Base-by-base conservation (phyloP, 2,888 invertebrate species). In the Apotomis capreana region DNA sequence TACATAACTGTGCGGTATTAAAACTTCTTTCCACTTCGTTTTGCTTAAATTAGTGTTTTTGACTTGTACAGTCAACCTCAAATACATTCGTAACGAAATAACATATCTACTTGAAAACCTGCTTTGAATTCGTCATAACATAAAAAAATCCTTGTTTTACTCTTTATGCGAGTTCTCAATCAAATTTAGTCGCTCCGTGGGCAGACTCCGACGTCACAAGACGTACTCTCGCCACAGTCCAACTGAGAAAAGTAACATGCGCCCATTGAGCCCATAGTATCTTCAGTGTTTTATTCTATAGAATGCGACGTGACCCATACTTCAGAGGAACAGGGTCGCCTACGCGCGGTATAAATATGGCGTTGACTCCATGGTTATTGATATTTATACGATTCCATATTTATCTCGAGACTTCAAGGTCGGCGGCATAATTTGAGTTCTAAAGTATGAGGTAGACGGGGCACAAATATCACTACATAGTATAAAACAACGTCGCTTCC, bases 301-400 rank as follows among this genome's bases (percentile, higher is more conserved):
- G 44, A 13, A 26, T 44, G 12, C n/a, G 3, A 6, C 54, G 36
- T 54, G 61, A 67, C 71, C 67, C 67, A 36, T 58, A 57, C 59
- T 70, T 55, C 40, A 61, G 37, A 15, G 37, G 67, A 68, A 60
- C 68, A 65, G 64, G 61, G 70, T 72, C 57, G 59, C 78, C 78
- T 74, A 77, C 79, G 74, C 76, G 57, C 6, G 54, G 58, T 67
- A 74, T 77, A 74, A 79, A 79, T 76, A 79, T 78, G 78, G 74
- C 55, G 40, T 67, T 61, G 70, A 54, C 64, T 65, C 52, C 59
- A 9, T 70, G 49, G 26, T 70, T 26, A 59, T 52, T 57, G 44
- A 5, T 61, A 54, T 61, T 60, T 36, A 60, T 54, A 46, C 46
- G 46, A 59, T 15, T 40, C 44, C 65, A 57, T 57, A 46, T 57